Evolutionary conservation across 2,113 vertebrate genomes (phyloP).

Genomic region (Asarcornis scutulata): DNA sequence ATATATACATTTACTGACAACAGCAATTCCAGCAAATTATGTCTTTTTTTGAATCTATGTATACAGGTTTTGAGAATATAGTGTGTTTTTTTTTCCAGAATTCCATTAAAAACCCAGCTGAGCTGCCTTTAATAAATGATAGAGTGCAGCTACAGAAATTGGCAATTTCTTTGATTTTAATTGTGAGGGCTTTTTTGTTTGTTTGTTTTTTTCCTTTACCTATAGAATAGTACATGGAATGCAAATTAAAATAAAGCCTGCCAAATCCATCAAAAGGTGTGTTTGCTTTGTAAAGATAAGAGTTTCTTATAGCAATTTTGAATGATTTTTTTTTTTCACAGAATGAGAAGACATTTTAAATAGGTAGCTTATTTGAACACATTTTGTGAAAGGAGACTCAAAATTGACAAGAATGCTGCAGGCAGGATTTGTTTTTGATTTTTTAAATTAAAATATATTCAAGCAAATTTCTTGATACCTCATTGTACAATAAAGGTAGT

Average conservation of each 20-base stretch:
- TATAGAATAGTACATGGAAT: background rate
- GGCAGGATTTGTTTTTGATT: background rate
- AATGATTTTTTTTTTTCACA: background rate
- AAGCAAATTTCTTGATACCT: background rate
- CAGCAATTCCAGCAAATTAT: background rate
- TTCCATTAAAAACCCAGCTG: background rate
- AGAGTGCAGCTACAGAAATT: background rate
- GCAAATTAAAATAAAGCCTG: background rate
- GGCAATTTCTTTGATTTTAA: background rate
- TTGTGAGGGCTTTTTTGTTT: background rate
- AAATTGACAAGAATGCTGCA: background rate
- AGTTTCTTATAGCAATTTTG: background rate
- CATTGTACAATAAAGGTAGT: background rate
- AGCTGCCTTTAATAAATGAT: background rate
- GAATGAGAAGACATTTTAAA: background rate
- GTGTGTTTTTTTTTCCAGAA: background rate
- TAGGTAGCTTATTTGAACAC: background rate
- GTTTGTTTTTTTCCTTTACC: background rate
- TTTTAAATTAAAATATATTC: background rate
- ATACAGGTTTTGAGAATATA: background rate
- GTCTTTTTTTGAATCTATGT: background rate
- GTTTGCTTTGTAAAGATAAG: background rate
- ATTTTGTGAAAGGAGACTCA: background rate
- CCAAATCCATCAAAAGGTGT: background rate
- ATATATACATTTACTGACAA: background rate